A percentile compares a stretch with the other conserved stretches of the same genome.
Conservation (phyloP, 30 jellyfish, hydroid and myxozoan species). For the Rhopilema esculentum region DNA sequence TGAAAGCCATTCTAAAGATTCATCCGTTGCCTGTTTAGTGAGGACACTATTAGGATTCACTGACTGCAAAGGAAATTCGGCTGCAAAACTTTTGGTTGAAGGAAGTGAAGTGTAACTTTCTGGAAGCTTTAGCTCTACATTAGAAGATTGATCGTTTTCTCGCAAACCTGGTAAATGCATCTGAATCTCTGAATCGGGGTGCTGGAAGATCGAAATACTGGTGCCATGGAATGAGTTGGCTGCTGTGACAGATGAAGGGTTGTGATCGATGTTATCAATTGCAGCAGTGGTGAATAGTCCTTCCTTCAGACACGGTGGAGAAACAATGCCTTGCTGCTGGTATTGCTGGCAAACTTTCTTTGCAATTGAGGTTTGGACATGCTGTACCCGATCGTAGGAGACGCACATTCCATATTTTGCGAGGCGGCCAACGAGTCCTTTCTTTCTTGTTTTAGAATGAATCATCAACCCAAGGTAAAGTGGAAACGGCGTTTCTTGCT, state of each 20-base stretch:
- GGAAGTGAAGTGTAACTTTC: conserved; percentile 46
- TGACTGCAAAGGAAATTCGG: background rate
- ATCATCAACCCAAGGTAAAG: conserved; percentile 45
- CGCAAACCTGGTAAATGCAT: conserved; percentile 22
- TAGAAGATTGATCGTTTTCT: conserved; percentile 30
- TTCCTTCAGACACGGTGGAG: conserved; percentile 34
- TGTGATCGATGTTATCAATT: conserved; percentile 54
- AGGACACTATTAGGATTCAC: background rate
- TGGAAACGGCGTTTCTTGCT: conserved; percentile 60
- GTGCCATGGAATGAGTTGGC: conserved; percentile 49
- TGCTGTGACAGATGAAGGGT: conserved; percentile 39
- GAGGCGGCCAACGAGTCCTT: conserved; percentile 16
- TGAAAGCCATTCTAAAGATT: too few species aligned
- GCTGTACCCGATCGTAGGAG: conserved; percentile 49
- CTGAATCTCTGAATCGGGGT: conserved; percentile 18
- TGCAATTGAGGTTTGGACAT: conserved; percentile 23
- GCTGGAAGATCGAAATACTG: conserved; percentile 39
- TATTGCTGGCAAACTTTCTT: conserved; percentile 27
- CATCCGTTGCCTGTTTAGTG: too few species aligned
- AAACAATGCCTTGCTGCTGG: conserved; percentile 27
- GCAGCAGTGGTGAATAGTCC: conserved; percentile 51
- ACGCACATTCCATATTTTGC: conserved; percentile 26
- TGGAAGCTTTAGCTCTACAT: conserved; percentile 39
- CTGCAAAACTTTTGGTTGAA: conserved; percentile 2
- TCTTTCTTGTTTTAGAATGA: conserved; percentile 47